Evolutionary conservation across 2,113 vertebrate genomes (phyloP).

Genomic region (Hipposideros armiger): DNA sequence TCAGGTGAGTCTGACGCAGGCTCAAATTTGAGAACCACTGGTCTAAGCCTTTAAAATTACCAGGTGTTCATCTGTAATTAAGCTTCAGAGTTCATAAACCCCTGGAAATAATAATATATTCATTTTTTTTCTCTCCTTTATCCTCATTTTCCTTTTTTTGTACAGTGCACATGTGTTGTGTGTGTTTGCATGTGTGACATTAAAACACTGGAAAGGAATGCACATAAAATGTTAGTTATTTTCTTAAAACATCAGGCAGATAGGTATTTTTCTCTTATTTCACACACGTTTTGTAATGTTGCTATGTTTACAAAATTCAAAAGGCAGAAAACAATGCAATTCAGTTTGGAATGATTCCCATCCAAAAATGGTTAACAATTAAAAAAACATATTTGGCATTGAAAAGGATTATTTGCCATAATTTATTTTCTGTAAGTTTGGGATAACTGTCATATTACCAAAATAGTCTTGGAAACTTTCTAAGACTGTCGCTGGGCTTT

Average conservation of each 20-base stretch:
- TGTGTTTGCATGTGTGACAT: neutral
- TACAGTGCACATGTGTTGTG: neutral
- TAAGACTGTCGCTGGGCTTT: neutral
- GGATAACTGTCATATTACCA: neutral
- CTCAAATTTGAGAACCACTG: neutral
- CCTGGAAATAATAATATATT: neutral
- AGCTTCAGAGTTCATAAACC: neutral
- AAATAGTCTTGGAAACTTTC: neutral
- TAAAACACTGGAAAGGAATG: neutral
- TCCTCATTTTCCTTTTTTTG: neutral
- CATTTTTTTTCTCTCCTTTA: neutral
- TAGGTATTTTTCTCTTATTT: neutral
- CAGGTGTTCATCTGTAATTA: neutral
- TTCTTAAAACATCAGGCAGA: neutral
- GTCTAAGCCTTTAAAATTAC: neutral
- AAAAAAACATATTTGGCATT: neutral
- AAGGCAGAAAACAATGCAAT: neutral
- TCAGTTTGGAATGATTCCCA: neutral
- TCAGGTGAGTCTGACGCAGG: neutral
- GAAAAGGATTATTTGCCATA: neutral
- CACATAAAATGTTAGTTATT: neutral
- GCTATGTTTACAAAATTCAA: neutral
- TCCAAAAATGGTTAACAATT: neutral
- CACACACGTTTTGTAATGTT: neutral
- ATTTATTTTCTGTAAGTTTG: neutral